Percentiles rank a stretch among this genome's conserved stretches.
These are phyloP conservation scores for Rhopalosiphum maidis DNA, from an alignment of 1,140 invertebrate genomes.

Conservation along the genomic window DNA sequence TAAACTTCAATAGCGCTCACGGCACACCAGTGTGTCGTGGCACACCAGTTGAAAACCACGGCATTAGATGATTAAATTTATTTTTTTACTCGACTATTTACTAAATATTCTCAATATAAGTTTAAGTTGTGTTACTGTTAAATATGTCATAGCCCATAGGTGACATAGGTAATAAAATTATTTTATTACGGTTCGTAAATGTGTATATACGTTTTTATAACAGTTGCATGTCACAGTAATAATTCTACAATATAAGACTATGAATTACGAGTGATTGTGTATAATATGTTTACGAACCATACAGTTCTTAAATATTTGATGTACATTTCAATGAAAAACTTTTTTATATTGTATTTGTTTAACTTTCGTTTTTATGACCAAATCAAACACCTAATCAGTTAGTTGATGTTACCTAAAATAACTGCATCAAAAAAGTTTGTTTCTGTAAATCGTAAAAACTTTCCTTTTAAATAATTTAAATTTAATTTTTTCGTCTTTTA, in stretches of 20 bases:
- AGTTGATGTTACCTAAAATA: background rate
- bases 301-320: background rate
- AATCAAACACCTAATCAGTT: background rate
- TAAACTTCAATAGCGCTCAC: no score
- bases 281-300: background rate
- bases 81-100: no score
- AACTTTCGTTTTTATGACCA: background rate
- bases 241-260: background rate
- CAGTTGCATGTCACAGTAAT: no score
- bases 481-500: background rate
- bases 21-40: no score
- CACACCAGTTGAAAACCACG: no score
- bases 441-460: background rate
- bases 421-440: background rate
- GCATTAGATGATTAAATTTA: no score
- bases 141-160: background rate
- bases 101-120: no score
- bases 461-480: background rate
- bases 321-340: background rate
- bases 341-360: background rate
- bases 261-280: background rate
- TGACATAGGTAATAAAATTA: background rate
- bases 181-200: background rate
- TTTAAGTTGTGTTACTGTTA: background rate
- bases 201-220: background rate